Evolutionary conservation across 2,113 vertebrate genomes (phyloP), one percentile per base, ranked within the genome.

Genomic region (Bombycilla garrulus): DNA sequence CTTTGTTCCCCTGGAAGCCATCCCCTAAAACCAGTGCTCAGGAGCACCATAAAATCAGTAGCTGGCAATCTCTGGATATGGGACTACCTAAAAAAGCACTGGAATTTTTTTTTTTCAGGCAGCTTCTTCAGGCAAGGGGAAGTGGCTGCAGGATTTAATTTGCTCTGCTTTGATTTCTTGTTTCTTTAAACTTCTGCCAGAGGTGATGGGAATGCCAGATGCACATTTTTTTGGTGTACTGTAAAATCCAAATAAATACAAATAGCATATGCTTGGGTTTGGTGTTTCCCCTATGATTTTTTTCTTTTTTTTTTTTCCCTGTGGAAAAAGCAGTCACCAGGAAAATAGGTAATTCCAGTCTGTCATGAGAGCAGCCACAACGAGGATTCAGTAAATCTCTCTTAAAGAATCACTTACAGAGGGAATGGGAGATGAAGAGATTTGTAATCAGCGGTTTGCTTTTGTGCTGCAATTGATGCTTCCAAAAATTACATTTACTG

Each of bases 101-200:
- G 38, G 48, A 15, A 3, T 57, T 48, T 28, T 67, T 45, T 79
- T 66, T 44, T 81, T 67, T 9, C 9, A 47, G 29, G 88, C 91
- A 83, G 50, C 73, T 71, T 87, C 81, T 89, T 76, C 44, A 83
- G 66, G 78, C 81, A n/a, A 11, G 3, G 57, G 44, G 67, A 92
- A 94, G 87, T 8, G 66, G 54, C 54, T 77, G 79, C 79, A 88
- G 90, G 96, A 91, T 94, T 93, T 81, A 38, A 96, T 95, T 95
- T 92, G 79, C 62, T 83, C 74, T 6, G 67, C 76, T 94, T 95
- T 92, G 85, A 96, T 96, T 94, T 62, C 47, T 72, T 48, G 42
- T 47, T 73, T 51, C 94, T 97, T 95, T 95, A 93, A 96, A 96
- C 81, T 93, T 93, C 51, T 96, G 90, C 95, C 92, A 95, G 84